Conservation (phyloP, 1,140 invertebrate genomes). For the Drosophila pruinosa region DNA sequence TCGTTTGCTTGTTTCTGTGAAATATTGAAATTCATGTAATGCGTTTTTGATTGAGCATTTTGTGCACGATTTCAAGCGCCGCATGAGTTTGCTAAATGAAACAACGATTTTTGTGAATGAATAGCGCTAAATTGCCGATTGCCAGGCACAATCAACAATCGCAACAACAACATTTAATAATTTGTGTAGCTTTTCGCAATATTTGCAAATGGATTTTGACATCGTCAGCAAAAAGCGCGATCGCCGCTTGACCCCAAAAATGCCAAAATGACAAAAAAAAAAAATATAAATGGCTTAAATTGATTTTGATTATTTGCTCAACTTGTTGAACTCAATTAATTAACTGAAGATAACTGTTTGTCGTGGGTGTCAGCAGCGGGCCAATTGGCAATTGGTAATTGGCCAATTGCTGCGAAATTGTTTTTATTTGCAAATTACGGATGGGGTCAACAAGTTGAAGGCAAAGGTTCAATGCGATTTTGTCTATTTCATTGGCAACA, state of each 20-base stretch:
- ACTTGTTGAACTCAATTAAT: constrained; percentile 79
- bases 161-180: constrained; percentile 43
- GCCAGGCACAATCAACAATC: constrained; percentile 29
- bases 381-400: neutral
- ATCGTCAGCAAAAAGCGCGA: constrained; percentile 37
- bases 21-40: constrained; percentile 73
- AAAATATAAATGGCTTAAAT: constrained; percentile 41
- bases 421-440: neutral
- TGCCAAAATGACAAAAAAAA: neutral
- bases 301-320: constrained; percentile 77
- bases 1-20: constrained; percentile 38
- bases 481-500: neutral
- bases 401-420: neutral
- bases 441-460: constrained; percentile 15
- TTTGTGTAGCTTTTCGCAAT: constrained; percentile 64
- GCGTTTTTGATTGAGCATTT: constrained; percentile 73
- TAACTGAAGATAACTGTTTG: constrained; percentile 68
- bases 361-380: constrained; percentile 62
- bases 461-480: constrained; percentile 14
- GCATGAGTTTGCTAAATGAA: constrained; percentile 65
- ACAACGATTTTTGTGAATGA: constrained; percentile 71
- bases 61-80: constrained; percentile 56
- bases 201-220: constrained; percentile 40
- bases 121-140: constrained; percentile 67
- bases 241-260: constrained; percentile 68